Evolutionary conservation across 2,888 invertebrate genomes (phyloP), one percentile per base, ranked within the genome.

Genomic region (Fragum fragum): DNA sequence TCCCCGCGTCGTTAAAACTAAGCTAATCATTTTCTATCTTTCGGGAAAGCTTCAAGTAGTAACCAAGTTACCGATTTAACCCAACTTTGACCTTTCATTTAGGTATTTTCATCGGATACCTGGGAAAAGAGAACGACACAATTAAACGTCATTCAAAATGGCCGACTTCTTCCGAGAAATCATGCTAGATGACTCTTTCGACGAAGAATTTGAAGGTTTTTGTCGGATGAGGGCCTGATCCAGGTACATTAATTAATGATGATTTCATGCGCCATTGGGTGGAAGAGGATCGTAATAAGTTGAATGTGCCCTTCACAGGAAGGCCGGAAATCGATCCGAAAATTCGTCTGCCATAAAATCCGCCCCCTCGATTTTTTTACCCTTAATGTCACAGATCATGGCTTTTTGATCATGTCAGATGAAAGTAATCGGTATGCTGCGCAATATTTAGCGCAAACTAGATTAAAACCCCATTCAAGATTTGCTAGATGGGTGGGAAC

Each of bases 361-460:
- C 68, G n/a, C 14, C 61, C 5, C 68, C 72, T 68, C 9, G 73
- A 80, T 47, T 78, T 52, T 52, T 70, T 81, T 6, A 23, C 39
- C 0, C 11, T 77, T n/a, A 73, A 70, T 55, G 16, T 55, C 11
- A 55, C 63, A 29, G 75, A 81, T n/a, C n/a, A n/a, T n/a, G n/a
- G n/a, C n/a, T n/a, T n/a, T n/a, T n/a, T n/a, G n/a, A n/a, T n/a
- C n/a, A 76, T 83, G 53, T 73, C 71, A 36, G 18, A 16, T 1
- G 76, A 85, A 73, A 80, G 78, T 1, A 83, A 85, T 32, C 26
- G 47, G 6, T 85, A 85, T 76, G 78, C 83, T 18, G 26, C 63
- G 5, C 57, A 80, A n/a, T n/a, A n/a, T n/a, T n/a, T n/a, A n/a
- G n/a, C n/a, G n/a, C n/a, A n/a, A n/a, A n/a, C n/a, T n/a, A 55